Conservation (phyloP, 1,140 invertebrate genomes). For the Drosophila paulistorum region DNA sequence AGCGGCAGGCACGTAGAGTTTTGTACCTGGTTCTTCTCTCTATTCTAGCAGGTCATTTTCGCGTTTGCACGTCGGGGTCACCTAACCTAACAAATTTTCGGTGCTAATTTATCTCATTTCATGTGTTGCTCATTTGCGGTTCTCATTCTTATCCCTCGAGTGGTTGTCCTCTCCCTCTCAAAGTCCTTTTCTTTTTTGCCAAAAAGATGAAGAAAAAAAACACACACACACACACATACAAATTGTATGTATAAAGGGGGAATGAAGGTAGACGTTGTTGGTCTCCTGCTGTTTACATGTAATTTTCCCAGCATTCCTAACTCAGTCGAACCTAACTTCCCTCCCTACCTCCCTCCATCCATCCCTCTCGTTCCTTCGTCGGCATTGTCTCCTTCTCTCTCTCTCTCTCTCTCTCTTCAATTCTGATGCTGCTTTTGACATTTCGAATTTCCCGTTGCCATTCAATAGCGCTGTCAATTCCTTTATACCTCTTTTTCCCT, state of each 20-base stretch:
- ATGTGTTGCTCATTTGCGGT: slow-evolving; percentile 66
- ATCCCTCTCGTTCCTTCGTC: no score
- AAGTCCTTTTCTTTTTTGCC: slow-evolving; percentile 28
- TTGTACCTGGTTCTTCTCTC: slow-evolving; percentile 15
- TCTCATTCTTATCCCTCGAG: slow-evolving; percentile 52
- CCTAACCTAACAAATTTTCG: slow-evolving; percentile 60
- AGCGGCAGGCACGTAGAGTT: slow-evolving; percentile 25
- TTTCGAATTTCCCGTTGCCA: slow-evolving; percentile 65
- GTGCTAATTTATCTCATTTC: slow-evolving; percentile 42
- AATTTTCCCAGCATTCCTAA: slow-evolving; percentile 69
- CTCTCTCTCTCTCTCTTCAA: slow-evolving; percentile 10
- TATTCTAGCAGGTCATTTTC: slow-evolving; percentile 41
- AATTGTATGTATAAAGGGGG: not conserved
- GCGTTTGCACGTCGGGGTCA: slow-evolving; percentile 39
- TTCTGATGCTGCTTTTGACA: slow-evolving; percentile 51
- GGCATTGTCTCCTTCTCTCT: not conserved
- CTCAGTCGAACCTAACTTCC: not conserved
- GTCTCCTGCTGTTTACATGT: slow-evolving; percentile 74
- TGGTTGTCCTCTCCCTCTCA: slow-evolving; percentile 8
- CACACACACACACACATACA: slow-evolving; percentile 3
- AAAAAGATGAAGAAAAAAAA: slow-evolving; percentile 6
- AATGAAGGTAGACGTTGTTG: slow-evolving; percentile 29
- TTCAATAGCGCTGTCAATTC: slow-evolving; percentile 66
- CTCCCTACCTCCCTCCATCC: not conserved
- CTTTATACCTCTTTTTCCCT: slow-evolving; percentile 38